A percentile compares a stretch with the other conserved stretches of the same genome.
Evolutionary conservation across 2,888 invertebrate genomes (phyloP).

Genomic region (Keiferia lycopersicella): DNA sequence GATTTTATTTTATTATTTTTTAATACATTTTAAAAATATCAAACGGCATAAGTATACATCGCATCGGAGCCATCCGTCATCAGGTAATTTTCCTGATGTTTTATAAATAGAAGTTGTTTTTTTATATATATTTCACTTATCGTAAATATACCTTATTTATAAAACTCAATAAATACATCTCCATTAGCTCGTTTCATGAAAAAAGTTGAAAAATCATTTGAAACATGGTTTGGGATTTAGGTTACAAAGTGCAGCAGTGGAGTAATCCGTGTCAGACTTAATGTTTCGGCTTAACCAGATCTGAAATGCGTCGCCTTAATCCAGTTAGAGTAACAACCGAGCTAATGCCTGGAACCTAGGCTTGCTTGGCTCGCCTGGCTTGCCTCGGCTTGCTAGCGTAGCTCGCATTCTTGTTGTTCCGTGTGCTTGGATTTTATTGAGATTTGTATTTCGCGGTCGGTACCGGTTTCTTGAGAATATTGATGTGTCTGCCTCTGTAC

Average conservation of each 20-base stretch:
- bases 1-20: no score
- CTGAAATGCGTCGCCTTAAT: constrained; percentile 77
- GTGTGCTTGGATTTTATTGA: constrained; percentile 52
- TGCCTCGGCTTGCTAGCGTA: background rate
- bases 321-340: constrained; percentile 77
- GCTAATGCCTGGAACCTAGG: constrained; percentile 61
- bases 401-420: constrained; percentile 55
- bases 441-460: constrained; percentile 52
- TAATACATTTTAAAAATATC: no score
- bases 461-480: background rate
- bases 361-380: constrained; percentile 32
- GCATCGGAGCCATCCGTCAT: no score
- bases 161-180: background rate
- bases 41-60: no score
- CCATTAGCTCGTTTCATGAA: constrained; percentile 3
- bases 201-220: constrained; percentile 30
- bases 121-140: no score
- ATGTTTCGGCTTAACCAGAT: constrained; percentile 73
- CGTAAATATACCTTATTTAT: no score
- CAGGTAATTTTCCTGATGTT: no score
- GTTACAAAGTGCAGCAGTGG: constrained; percentile 64
- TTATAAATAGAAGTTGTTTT: no score
- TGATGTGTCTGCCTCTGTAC: background rate
- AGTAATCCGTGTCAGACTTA: constrained; percentile 68
- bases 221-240: constrained; percentile 42